Evolutionary conservation across 2,797 vertebrate species (phyloP).

Genomic region (Gymnocypris eckloni): DNA sequence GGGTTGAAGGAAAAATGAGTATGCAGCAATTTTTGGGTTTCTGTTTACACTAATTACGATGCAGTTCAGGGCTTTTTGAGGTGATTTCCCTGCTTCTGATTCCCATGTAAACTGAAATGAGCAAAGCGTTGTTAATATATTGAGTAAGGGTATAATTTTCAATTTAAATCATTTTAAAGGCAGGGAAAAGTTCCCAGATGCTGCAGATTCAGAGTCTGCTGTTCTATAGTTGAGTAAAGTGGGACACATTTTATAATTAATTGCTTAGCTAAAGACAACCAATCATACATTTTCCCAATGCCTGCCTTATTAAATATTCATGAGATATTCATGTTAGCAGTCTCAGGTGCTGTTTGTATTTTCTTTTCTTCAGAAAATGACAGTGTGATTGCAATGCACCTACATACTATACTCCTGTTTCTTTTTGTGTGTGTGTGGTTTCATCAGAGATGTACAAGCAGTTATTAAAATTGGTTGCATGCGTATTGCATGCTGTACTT

Average conservation of each 20-base stretch:
- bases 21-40: conserved; percentile 14
- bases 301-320: not conserved
- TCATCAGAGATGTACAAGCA: not conserved
- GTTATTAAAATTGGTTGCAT: not conserved
- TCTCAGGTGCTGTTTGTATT: not conserved
- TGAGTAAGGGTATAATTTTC: not conserved
- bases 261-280: not conserved
- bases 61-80: not conserved
- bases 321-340: not conserved
- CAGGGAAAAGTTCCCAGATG: not conserved
- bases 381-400: not conserved
- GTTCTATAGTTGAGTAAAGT: not conserved
- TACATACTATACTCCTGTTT: not conserved
- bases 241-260: not conserved
- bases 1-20: not conserved
- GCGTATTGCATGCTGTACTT: not conserved
- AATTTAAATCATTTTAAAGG: not conserved
- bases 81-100: not conserved
- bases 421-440: not conserved
- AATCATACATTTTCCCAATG: not conserved
- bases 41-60: conserved; percentile 34
- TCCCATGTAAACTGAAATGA: not conserved
- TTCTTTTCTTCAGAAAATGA: not conserved
- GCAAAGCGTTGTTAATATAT: not conserved
- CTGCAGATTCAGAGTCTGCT: not conserved